Evolutionary conservation across 2,888 invertebrate genomes (phyloP).

Genomic region (Acleris emargana): DNA sequence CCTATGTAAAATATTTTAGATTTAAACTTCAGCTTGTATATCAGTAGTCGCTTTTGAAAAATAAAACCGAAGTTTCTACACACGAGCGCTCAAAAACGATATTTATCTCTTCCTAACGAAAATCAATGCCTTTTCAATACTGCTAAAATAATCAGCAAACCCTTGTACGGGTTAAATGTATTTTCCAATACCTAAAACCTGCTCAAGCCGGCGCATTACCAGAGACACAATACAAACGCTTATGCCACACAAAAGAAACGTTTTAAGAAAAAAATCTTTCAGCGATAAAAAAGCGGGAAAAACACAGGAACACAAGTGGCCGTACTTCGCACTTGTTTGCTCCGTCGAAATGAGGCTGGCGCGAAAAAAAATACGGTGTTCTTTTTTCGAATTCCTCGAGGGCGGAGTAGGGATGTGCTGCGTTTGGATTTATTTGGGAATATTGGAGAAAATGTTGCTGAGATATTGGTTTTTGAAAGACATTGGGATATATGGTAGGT

Average conservation of each 20-base stretch:
- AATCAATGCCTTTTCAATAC: constrained; percentile 13
- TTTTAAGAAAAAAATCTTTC: constrained; percentile 41
- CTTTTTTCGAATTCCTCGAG: constrained; percentile 40
- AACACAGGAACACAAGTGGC: constrained; percentile 41
- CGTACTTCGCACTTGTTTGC: constrained; percentile 41
- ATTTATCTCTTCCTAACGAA: background rate
- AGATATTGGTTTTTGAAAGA: background rate
- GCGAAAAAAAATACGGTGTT: constrained; percentile 35
- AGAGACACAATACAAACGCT: constrained; percentile 39
- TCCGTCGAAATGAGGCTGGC: constrained; percentile 37
- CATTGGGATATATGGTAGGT: no score
- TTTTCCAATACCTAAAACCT: constrained; percentile 25
- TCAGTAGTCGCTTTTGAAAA: background rate
- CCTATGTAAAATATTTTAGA: background rate
- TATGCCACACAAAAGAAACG: constrained; percentile 44
- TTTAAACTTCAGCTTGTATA: background rate
- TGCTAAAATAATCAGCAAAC: constrained; percentile 13
- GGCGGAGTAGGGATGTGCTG: constrained; percentile 21
- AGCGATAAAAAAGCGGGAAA: constrained; percentile 34
- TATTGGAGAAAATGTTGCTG: background rate
- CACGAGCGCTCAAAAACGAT: background rate
- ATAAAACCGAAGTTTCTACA: background rate
- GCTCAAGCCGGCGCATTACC: constrained; percentile 38
- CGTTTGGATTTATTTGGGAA: background rate
- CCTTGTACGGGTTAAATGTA: constrained; percentile 22